phyloP scores from a whole-genome alignment of 2,113 vertebrate species.

The Perccottus glenii region DNA sequence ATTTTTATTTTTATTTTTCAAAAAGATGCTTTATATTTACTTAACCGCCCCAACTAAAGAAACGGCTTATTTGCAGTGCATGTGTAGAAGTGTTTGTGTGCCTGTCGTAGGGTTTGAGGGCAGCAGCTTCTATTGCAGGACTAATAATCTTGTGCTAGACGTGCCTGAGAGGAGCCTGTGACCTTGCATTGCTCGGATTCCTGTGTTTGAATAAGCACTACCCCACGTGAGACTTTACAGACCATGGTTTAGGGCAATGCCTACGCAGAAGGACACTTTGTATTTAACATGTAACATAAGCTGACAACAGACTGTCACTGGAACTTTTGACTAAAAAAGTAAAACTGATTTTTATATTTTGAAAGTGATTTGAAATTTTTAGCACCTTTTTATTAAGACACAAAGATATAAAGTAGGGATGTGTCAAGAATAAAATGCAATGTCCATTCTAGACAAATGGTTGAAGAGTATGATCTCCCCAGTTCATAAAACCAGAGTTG shows the following conservation, averaged over 20 bases:
- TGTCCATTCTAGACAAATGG: no score
- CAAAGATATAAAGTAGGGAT: no score
- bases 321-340: not conserved
- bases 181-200: constrained; percentile 76
- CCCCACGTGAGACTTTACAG: constrained; percentile 59
- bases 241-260: constrained; percentile 43
- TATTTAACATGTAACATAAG: not conserved
- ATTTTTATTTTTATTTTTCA: no score
- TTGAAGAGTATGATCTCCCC: no score
- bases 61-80: no score
- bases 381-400: no score
- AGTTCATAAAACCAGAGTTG: no score
- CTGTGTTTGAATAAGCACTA: constrained; percentile 59
- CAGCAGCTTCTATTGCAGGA: constrained; percentile 42
- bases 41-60: no score
- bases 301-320: not conserved
- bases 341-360: no score
- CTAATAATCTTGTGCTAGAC: constrained; percentile 60
- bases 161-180: constrained; percentile 57
- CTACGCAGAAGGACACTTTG: constrained; percentile 18
- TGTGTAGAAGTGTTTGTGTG: constrained; percentile 1
- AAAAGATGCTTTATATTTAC: no score
- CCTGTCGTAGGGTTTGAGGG: constrained; percentile 37
- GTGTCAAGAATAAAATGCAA: no score
- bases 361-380: no score